phyloP scores from a whole-genome alignment of 2,888 invertebrate species.

The Rotaria sp. region DNA sequence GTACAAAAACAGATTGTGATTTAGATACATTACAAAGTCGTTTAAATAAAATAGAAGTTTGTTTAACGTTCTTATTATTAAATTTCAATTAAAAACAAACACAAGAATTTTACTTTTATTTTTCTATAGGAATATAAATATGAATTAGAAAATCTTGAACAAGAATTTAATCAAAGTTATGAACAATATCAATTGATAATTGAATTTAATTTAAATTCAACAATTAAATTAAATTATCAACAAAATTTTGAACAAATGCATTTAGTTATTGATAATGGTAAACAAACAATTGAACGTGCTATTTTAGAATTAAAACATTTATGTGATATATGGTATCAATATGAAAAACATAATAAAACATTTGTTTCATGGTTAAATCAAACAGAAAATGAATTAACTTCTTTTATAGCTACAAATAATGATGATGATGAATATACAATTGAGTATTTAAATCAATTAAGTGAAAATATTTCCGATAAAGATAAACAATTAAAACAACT shows the following conservation, averaged over 20 bases:
- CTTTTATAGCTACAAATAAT: background rate
- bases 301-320: background rate
- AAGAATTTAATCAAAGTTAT: background rate
- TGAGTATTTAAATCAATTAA: background rate
- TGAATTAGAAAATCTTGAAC: background rate
- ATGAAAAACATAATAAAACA: constrained; percentile 6
- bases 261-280: constrained; percentile 1
- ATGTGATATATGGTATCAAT: constrained; percentile 8
- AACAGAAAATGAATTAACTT: background rate
- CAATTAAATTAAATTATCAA: constrained; percentile 3
- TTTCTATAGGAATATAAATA: background rate
- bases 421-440: constrained; percentile 12
- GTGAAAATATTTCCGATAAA: constrained; percentile 1
- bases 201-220: background rate
- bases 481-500: background rate
- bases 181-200: background rate
- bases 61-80: background rate
- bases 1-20: constrained; percentile 77
- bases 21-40: constrained; percentile 73
- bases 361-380: constrained; percentile 21
- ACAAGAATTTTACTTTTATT: too few relatives aligned
- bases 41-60: constrained; percentile 64
- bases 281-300: background rate
- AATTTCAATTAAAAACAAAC: too few relatives aligned
- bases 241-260: constrained; percentile 22